phyloP scores from a whole-genome alignment of 2,888 invertebrate species.

The Nomada fucata region DNA sequence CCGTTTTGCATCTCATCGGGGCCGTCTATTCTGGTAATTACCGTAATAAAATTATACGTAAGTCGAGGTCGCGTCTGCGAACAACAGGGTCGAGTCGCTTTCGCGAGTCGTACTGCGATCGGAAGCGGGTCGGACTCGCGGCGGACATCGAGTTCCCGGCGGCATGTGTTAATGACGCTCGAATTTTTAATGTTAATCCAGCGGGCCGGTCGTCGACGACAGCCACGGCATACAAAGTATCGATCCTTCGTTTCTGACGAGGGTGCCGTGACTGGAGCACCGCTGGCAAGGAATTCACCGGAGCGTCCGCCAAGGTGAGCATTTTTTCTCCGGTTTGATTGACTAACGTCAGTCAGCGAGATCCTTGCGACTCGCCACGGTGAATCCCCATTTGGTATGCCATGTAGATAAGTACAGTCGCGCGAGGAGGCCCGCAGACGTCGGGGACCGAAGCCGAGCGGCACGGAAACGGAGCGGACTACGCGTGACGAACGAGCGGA shows the following conservation, averaged over 20 bases:
- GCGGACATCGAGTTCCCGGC: constrained; percentile 53
- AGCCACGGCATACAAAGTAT: constrained; percentile 54
- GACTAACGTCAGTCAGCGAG: constrained; percentile 82
- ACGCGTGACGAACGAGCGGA: constrained; percentile 22
- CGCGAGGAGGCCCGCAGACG: constrained; percentile 32
- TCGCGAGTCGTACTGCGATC: neutral
- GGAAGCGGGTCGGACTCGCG: constrained; percentile 38
- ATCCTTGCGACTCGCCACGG: constrained; percentile 75
- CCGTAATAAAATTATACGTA: constrained; percentile 60
- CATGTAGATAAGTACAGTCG: constrained; percentile 82
- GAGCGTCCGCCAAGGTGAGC: constrained; percentile 80
- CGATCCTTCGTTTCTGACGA: constrained; percentile 48
- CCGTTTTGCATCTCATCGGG: constrained; percentile 43
- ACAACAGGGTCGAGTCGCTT: neutral
- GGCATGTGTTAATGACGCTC: constrained; percentile 57
- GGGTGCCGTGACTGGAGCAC: constrained; percentile 66
- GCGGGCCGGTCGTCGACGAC: constrained; percentile 6
- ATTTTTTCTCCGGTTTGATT: constrained; percentile 81
- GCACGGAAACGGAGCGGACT: neutral
- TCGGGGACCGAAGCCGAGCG: neutral
- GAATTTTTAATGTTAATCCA: constrained; percentile 57
- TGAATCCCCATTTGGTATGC: constrained; percentile 82
- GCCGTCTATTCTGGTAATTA: constrained; percentile 44
- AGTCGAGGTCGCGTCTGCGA: constrained; percentile 12
- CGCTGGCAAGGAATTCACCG: constrained; percentile 77